Evolutionary conservation across 2,113 vertebrate genomes (phyloP).

Genomic region (Cololabis saira): DNA sequence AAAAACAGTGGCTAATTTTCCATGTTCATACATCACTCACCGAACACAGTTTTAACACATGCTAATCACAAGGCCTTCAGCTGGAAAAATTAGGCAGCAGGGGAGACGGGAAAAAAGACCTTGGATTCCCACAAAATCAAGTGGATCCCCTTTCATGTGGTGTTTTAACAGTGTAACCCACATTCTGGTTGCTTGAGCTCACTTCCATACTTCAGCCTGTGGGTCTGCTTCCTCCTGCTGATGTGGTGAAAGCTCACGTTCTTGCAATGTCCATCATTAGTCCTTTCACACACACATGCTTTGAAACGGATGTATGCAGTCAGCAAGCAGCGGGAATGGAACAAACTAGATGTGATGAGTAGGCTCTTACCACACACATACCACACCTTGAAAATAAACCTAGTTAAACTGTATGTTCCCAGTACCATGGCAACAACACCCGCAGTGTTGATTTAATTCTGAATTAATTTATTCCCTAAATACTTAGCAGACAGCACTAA

Average conservation of each 20-base stretch:
- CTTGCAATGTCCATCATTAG: constrained; percentile 58
- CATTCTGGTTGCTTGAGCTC: constrained; percentile 71
- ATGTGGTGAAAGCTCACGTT: constrained; percentile 49
- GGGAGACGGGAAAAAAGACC: not conserved
- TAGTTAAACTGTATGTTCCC: constrained; percentile 23
- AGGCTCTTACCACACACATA: constrained; percentile 7
- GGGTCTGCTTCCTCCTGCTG: constrained; percentile 38
- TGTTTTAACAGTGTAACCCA: constrained; percentile 49
- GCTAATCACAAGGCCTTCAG: constrained; percentile 37
- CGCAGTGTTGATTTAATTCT: constrained; percentile 7
- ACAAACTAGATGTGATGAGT: constrained; percentile 37
- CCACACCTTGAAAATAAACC: constrained; percentile 39
- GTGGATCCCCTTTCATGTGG: constrained; percentile 73
- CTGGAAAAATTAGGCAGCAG: constrained; percentile 44
- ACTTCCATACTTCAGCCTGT: constrained; percentile 56
- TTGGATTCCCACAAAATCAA: constrained; percentile 44
- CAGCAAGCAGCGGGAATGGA: constrained; percentile 40
- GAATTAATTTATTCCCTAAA: constrained; percentile 35
- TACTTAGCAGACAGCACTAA: constrained; percentile 9
- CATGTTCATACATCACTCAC: constrained; percentile 30
- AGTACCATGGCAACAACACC: constrained; percentile 41
- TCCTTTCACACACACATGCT: constrained; percentile 28
- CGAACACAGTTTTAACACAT: constrained; percentile 15
- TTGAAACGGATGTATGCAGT: constrained; percentile 39
- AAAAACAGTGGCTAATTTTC: constrained; percentile 32